These are phyloP conservation scores for Anhinga rufa DNA, from an alignment of 2,113 vertebrate species.

Conservation along the genomic window DNA sequence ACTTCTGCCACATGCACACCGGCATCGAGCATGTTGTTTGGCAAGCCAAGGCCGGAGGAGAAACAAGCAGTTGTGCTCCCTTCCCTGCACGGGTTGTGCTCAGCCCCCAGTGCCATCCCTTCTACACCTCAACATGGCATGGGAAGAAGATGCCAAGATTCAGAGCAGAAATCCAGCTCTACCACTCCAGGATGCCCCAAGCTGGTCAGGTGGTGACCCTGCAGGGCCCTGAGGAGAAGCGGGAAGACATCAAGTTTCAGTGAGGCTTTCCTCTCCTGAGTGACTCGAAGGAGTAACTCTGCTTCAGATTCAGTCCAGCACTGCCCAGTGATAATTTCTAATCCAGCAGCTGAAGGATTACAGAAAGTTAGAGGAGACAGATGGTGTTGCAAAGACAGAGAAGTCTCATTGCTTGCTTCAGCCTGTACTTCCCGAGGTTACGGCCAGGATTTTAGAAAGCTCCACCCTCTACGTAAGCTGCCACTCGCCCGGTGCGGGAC, in stretches of 20 bases:
- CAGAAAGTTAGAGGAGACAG: constrained; percentile 44
- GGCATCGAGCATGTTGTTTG: neutral
- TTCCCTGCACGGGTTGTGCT: neutral
- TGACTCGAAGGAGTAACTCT: neutral
- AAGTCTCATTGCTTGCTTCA: constrained; percentile 25
- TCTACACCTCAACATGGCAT: neutral
- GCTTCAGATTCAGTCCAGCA: neutral
- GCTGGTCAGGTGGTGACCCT: neutral
- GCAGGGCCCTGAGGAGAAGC: neutral
- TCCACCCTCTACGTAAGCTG: neutral
- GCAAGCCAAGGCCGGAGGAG: neutral
- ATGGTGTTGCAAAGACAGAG: constrained; percentile 12
- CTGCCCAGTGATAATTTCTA: constrained; percentile 27
- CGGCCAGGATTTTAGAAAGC: neutral
- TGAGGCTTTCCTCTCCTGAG: neutral
- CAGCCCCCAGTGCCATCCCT: no score
- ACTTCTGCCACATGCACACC: neutral
- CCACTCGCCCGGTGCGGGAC: neutral
- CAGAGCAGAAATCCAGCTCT: neutral
- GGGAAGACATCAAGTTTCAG: neutral
- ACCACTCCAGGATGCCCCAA: neutral
- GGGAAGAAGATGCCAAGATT: neutral
- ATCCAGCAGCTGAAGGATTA: constrained; percentile 39
- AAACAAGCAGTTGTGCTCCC: neutral
- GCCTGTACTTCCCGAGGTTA: neutral